Base-by-base conservation (phyloP, 37 sponge, comb jelly and placozoan species). In the Haliclona indistincta region DNA sequence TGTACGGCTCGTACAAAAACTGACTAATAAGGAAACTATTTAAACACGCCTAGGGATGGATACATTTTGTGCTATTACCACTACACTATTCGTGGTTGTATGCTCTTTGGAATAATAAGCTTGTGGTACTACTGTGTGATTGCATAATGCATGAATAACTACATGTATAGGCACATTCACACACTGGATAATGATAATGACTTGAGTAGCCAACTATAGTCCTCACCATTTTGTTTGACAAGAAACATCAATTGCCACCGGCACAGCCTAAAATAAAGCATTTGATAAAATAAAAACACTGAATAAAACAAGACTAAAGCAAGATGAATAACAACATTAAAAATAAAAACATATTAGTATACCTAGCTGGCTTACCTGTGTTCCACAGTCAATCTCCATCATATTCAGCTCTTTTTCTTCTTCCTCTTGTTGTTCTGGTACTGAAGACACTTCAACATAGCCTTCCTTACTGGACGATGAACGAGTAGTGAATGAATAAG, bases 201-300 rank as follows among this genome's bases (percentile, higher is more conserved):
- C 13, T 47, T 47, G 13, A 13, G 15, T 47, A 17, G 15, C 15
- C 15, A 61, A 19, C 11, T 66, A 66, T 66, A 17, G 6, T 38
- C 1, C 70, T 45, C 40, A 62, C 89, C 77, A 81, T 43, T 83
- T 81, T 13, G 93, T 88, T 76, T 95, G 96, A 15, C 72, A 78
- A 29, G 43, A n/a, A 0, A 30, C 51, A 19, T 88, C 86, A 7
- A 40, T 28, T 15, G 38, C 53, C 7, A 70, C 81, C 7, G 76
- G 56, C 0, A 93, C 71, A 71, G 93, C 89, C 90, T 90, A 54
- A 4, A 63, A 56, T 30, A 3, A 54, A 28, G 22, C 5, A 73
- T 29, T 25, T 47, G 49, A 47, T 13, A 47, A 17, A 47, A 17
- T 47, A 13, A 8, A 47, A 17, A 17, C 8, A 47, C 49, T 17